Evolutionary conservation across 2,797 vertebrate genomes (phyloP).

Genomic region (Gymnothorax javanicus): DNA sequence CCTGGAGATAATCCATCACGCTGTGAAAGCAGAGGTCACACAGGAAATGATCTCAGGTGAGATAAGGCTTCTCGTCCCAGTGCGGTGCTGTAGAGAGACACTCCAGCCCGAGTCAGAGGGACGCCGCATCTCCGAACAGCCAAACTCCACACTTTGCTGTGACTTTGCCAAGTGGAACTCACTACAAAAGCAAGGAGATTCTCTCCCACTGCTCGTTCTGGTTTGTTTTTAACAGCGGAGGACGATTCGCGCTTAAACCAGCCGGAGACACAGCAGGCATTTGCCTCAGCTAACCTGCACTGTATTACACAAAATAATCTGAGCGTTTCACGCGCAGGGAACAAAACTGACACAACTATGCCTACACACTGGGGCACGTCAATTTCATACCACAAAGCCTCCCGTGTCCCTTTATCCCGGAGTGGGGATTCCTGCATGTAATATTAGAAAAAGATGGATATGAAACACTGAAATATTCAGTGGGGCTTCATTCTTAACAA

Average conservation of each 20-base stretch:
- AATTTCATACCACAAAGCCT: neutral
- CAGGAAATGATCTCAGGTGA: constrained; percentile 79
- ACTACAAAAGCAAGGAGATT: constrained; percentile 18
- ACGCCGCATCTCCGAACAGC: constrained; percentile 59
- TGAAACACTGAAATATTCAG: neutral
- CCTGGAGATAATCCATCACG: constrained; percentile 80
- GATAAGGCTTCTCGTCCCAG: constrained; percentile 68
- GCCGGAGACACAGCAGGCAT: neutral
- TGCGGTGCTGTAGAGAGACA: constrained; percentile 47
- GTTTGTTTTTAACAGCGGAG: constrained; percentile 15
- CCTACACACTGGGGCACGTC: neutral
- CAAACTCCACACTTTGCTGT: constrained; percentile 59
- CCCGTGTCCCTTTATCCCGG: neutral
- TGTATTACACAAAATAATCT: neutral
- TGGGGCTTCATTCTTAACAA: neutral
- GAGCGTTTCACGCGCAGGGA: neutral
- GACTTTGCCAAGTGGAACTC: constrained; percentile 65
- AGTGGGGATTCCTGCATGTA: neutral
- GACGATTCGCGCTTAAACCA: neutral
- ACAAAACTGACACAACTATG: neutral
- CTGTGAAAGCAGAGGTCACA: constrained; percentile 83
- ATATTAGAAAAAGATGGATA: neutral
- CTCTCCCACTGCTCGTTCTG: neutral
- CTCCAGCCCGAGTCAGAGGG: constrained; percentile 56
- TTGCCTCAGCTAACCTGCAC: neutral